Evolutionary conservation across 2,797 vertebrate genomes (phyloP).

Genomic region (Molossus alvarezi): DNA sequence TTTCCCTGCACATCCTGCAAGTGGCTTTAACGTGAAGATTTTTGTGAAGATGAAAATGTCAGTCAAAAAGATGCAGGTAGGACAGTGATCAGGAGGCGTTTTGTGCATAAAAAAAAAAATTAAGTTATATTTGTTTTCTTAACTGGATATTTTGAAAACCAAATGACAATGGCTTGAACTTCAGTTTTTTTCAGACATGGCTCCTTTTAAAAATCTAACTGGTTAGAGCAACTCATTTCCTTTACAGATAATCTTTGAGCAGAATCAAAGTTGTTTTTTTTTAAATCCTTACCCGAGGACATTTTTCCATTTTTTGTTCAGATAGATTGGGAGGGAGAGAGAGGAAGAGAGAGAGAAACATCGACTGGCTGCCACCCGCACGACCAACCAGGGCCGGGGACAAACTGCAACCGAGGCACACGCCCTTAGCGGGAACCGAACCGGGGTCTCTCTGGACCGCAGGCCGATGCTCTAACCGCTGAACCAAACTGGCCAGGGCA

Average conservation of each 20-base stretch:
- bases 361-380: no score
- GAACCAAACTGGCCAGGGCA: no score
- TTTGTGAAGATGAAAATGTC: conserved; percentile 50
- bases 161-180: not conserved
- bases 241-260: not conserved
- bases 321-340: no score
- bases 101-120: not conserved
- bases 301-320: no score
- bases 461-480: no score
- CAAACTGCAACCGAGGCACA: no score
- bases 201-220: conserved; percentile 13
- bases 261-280: not conserved
- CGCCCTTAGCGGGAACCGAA: no score
- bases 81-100: not conserved
- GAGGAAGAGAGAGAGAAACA: no score
- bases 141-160: conserved; percentile 30
- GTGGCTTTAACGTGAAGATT: conserved; percentile 49
- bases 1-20: not conserved
- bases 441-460: no score
- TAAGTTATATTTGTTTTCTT: not conserved
- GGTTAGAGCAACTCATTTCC: conserved; percentile 26
- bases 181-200: not conserved
- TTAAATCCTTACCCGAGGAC: no score
- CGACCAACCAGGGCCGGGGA: no score
- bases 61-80: not conserved